Percentiles rank a stretch among this genome's conserved stretches.
phyloP scores from a whole-genome alignment of 1,140 invertebrate genomes.

The Trachymyrmex septentrionalis region DNA sequence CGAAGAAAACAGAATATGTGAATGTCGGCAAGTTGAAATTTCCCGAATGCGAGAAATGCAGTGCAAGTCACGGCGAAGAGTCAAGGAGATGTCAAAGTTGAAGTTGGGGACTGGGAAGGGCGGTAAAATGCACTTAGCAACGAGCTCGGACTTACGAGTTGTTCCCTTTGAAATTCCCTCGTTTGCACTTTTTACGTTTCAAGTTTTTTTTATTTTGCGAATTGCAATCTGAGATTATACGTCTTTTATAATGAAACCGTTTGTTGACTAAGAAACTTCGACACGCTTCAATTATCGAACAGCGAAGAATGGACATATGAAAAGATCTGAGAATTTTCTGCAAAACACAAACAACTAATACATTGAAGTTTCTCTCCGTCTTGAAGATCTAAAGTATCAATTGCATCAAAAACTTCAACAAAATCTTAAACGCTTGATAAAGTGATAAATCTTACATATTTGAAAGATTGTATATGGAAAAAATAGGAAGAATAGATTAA shows the following conservation, averaged over 20 bases:
- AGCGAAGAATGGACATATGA: background rate
- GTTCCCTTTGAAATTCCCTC: slow-evolving; percentile 28
- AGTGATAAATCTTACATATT: background rate
- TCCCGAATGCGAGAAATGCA: slow-evolving; percentile 35
- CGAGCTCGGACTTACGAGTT: background rate
- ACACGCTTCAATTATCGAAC: background rate
- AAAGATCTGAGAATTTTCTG: background rate
- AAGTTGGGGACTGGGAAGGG: background rate
- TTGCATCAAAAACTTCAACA: background rate
- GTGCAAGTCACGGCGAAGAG: slow-evolving; percentile 42
- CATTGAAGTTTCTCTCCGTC: background rate
- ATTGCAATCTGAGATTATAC: background rate
- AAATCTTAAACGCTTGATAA: background rate
- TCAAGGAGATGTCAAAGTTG: slow-evolving; percentile 42
- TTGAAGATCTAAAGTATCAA: background rate
- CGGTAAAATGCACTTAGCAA: slow-evolving; percentile 26
- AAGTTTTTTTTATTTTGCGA: slow-evolving; percentile 17
- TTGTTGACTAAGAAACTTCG: background rate
- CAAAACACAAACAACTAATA: background rate
- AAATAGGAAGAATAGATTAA: background rate
- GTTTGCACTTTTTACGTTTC: slow-evolving; percentile 6
- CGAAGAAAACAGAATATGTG: background rate
- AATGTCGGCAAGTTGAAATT: slow-evolving; percentile 41
- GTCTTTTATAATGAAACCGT: background rate
- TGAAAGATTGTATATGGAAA: background rate